These are phyloP conservation scores for Bufotes viridis DNA, from an alignment of 2,797 vertebrate genomes.

Conservation along the genomic window DNA sequence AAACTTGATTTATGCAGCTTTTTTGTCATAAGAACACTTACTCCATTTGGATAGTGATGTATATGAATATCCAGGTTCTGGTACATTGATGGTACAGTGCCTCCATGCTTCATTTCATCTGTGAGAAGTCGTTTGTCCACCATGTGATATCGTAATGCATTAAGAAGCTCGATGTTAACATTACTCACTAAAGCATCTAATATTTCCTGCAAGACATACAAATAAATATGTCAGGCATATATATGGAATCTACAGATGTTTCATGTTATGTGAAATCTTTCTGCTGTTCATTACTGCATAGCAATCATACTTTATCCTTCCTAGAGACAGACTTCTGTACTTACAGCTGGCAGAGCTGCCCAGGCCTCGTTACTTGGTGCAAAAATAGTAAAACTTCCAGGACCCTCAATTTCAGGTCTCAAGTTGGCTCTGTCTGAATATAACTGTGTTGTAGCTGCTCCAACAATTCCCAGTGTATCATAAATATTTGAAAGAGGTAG, in stretches of 20 bases:
- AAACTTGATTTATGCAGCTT: background rate
- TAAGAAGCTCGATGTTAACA: conserved; percentile 96
- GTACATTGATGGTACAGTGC: conserved; percentile 91
- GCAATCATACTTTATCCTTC: background rate
- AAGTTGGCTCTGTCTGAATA: conserved; percentile 91
- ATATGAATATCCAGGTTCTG: conserved; percentile 92
- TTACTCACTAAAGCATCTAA: conserved; percentile 97
- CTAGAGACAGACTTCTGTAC: conserved; percentile 63
- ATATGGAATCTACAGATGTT: conserved; percentile 26
- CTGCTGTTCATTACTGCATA: background rate
- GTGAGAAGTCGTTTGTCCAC: conserved; percentile 89
- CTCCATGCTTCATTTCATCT: conserved; percentile 88
- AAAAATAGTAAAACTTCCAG: conserved; percentile 96
- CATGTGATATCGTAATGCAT: conserved; percentile 98
- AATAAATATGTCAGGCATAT: conserved; percentile 15
- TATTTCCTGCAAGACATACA: conserved; percentile 82
- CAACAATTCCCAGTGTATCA: conserved; percentile 88
- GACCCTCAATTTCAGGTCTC: conserved; percentile 88
- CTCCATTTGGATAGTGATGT: conserved; percentile 95
- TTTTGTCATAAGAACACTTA: conserved; percentile 67
- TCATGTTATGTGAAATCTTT: background rate
- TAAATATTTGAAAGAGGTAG: conserved; percentile 93
- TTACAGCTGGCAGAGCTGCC: conserved; percentile 87
- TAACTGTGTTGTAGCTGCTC: conserved; percentile 91
- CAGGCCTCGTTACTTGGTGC: conserved; percentile 96